These are phyloP conservation scores for Drosophila differens DNA, from an alignment of 2,888 invertebrate genomes.

Conservation along the genomic window DNA sequence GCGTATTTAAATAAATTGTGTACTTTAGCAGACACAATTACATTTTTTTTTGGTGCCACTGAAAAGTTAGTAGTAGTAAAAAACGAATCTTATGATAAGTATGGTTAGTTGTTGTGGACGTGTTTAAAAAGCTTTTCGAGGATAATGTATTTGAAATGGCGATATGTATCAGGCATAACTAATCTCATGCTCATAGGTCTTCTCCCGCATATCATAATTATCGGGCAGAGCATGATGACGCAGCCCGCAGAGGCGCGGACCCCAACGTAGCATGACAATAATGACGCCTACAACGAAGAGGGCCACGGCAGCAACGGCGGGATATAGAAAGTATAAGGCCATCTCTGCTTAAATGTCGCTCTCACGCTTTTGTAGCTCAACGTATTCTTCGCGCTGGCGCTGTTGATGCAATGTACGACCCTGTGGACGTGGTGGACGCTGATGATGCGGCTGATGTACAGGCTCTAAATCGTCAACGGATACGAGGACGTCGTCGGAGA, in stretches of 20 bases:
- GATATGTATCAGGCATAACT: conserved; percentile 81
- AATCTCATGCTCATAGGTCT: conserved; percentile 84
- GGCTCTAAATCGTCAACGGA: conserved; percentile 77
- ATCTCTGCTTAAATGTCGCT: conserved; percentile 90
- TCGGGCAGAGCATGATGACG: conserved; percentile 89
- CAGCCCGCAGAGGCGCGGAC: conserved; percentile 89
- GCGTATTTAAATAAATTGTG: conserved; percentile 39
- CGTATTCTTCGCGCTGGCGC: conserved; percentile 85
- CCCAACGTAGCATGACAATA: conserved; percentile 91
- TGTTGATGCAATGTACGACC: conserved; percentile 82
- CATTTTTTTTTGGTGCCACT: conserved; percentile 4
- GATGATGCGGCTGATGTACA: conserved; percentile 71
- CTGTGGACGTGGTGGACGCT: conserved; percentile 82
- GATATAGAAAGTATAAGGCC: conserved; percentile 89
- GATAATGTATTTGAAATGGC: conserved; percentile 28
- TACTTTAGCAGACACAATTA: conserved; percentile 13
- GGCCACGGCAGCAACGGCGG: conserved; percentile 90
- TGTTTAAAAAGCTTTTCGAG: conserved; percentile 26
- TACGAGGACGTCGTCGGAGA: conserved; percentile 79
- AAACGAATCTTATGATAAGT: conserved; percentile 37
- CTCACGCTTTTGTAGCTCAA: conserved; percentile 91
- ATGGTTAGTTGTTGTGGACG: conserved; percentile 55
- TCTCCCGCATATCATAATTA: conserved; percentile 89
- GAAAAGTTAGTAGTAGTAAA: conserved; percentile 47
- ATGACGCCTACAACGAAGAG: conserved; percentile 91